These are phyloP conservation scores for Micrasema longulum DNA, from an alignment of 1,140 invertebrate species.

Conservation along the genomic window DNA sequence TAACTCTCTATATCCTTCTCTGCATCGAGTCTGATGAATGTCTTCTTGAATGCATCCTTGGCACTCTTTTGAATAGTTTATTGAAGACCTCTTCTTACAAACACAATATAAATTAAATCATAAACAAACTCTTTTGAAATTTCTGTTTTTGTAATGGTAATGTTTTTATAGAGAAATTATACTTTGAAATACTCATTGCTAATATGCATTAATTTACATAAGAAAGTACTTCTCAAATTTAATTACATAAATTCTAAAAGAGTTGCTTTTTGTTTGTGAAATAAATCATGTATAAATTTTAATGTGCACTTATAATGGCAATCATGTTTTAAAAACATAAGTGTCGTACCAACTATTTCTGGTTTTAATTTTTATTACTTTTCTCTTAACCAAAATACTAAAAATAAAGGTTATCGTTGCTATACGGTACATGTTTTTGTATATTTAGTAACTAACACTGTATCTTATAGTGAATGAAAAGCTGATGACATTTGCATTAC, in stretches of 20 bases:
- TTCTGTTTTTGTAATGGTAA: neutral
- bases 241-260: constrained; percentile 1
- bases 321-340: constrained; percentile 18
- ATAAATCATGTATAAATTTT: neutral
- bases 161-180: neutral
- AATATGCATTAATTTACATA: too few relatives aligned
- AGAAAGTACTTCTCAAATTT: neutral
- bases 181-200: neutral
- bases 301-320: constrained; percentile 6
- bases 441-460: constrained; percentile 9
- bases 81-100: too few relatives aligned
- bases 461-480: constrained; percentile 13
- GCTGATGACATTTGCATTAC: constrained; percentile 32
- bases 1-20: too few relatives aligned
- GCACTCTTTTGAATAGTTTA: too few relatives aligned
- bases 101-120: constrained; percentile 6
- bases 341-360: constrained; percentile 8
- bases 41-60: too few relatives aligned
- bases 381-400: neutral
- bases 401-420: constrained; percentile 13
- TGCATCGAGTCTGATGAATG: too few relatives aligned
- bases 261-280: neutral
- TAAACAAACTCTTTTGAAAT: constrained; percentile 20
- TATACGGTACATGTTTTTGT: constrained; percentile 17
- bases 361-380: constrained; percentile 1